These are phyloP conservation scores for Drosophila sordidula DNA, from an alignment of 2,888 invertebrate species.

Conservation along the genomic window DNA sequence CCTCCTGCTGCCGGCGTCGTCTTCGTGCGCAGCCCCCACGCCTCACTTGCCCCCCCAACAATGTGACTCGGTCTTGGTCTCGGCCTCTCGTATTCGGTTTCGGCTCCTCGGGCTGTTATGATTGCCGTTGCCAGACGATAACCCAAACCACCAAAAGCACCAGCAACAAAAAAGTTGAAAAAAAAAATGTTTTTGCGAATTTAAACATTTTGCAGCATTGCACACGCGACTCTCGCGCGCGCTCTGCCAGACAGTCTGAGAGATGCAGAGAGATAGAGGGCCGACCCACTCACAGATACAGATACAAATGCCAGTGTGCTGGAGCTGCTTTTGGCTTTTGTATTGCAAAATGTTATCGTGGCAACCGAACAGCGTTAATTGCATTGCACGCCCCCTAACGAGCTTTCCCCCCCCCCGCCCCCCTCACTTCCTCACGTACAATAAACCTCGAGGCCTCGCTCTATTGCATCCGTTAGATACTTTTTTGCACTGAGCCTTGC, in stretches of 20 bases:
- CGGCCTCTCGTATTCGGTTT: constrained; percentile 46
- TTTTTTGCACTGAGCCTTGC: constrained; percentile 13
- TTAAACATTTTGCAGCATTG: constrained; percentile 80
- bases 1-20: constrained; percentile 32
- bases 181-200: constrained; percentile 46
- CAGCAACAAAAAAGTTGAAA: constrained; percentile 23
- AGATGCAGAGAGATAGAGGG: constrained; percentile 36
- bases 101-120: constrained; percentile 76
- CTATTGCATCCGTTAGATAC: constrained; percentile 57
- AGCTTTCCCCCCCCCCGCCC: not conserved
- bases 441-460: constrained; percentile 10
- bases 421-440: not conserved
- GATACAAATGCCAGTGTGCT: constrained; percentile 18
- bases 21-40: constrained; percentile 35
- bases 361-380: constrained; percentile 65
- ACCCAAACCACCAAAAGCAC: constrained; percentile 65
- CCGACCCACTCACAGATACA: constrained; percentile 33
- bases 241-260: constrained; percentile 68
- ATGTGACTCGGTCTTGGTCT: constrained; percentile 35
- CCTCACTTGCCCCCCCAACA: constrained; percentile 27
- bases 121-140: constrained; percentile 80
- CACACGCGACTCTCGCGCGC: constrained; percentile 78
- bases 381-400: constrained; percentile 34
- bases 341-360: constrained; percentile 46
- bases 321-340: constrained; percentile 34